Evolutionary conservation across 2,113 vertebrate species (phyloP).

Genomic region (Crotalus horridus): DNA sequence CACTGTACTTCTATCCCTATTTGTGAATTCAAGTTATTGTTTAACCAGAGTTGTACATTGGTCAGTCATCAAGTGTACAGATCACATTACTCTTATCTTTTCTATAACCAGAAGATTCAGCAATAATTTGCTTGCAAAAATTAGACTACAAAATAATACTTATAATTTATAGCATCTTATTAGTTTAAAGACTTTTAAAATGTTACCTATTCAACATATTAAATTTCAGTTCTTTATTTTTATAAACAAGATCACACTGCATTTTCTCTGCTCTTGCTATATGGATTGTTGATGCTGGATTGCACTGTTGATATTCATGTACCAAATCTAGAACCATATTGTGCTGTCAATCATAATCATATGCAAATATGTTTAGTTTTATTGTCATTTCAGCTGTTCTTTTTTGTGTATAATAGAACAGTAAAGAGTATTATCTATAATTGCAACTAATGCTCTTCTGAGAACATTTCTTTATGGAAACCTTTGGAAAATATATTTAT

Average conservation of each 20-base stretch:
- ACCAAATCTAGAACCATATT: not conserved
- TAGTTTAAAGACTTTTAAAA: not conserved
- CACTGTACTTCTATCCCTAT: not conserved
- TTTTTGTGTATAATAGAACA: not conserved
- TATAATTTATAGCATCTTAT: not conserved
- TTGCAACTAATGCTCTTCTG: not conserved
- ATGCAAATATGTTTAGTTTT: not conserved
- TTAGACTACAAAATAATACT: not conserved
- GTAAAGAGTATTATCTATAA: not conserved
- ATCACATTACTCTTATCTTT: not conserved
- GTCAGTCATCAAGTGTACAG: not conserved
- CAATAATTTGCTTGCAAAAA: not conserved
- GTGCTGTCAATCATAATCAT: not conserved
- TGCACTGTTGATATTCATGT: not conserved
- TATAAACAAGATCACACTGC: not conserved
- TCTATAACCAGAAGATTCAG: not conserved
- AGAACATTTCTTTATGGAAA: not conserved
- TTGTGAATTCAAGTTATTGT: not conserved
- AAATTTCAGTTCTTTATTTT: not conserved
- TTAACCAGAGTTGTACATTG: slow-evolving; percentile 1
- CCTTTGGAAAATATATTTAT: not conserved
- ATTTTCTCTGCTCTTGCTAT: not conserved
- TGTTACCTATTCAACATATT: not conserved
- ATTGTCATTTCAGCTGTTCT: not conserved
- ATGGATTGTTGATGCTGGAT: not conserved